These are phyloP conservation scores for Drosophila mayri DNA, from an alignment of 1,140 invertebrate species.

Conservation along the genomic window DNA sequence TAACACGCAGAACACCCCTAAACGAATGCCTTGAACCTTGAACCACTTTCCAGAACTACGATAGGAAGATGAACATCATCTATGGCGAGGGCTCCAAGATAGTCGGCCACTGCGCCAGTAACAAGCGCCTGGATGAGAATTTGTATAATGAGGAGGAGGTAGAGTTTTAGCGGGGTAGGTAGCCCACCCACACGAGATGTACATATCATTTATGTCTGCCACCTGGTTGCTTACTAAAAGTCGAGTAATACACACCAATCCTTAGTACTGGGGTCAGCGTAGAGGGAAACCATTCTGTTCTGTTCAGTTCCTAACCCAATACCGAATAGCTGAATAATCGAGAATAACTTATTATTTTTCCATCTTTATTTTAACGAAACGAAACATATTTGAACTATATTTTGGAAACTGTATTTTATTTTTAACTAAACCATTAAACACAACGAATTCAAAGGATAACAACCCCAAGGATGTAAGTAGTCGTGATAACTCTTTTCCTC, in stretches of 20 bases:
- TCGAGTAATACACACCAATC: conserved; percentile 23
- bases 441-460: conserved; percentile 67
- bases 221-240: conserved; percentile 39
- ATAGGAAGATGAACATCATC: conserved; percentile 65
- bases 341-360: conserved; percentile 42
- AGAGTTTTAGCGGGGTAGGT: conserved; percentile 61
- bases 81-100: conserved; percentile 77
- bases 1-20: conserved; percentile 41
- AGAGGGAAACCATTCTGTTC: conserved; percentile 16
- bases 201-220: conserved; percentile 13
- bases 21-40: conserved; percentile 39
- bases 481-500: conserved; percentile 49
- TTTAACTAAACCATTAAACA: conserved; percentile 70
- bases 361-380: conserved; percentile 42
- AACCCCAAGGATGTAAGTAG: conserved; percentile 83
- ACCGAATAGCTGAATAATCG: conserved; percentile 14
- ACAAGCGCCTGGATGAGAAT: conserved; percentile 69
- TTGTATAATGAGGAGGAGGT: conserved; percentile 71
- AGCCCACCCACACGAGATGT: conserved; percentile 31
- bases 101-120: conserved; percentile 53
- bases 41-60: conserved; percentile 60
- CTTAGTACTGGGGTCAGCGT: conserved; percentile 15
- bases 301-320: conserved; percentile 48
- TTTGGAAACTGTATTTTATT: conserved; percentile 70
- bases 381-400: conserved; percentile 48